Evolutionary conservation across 2,797 vertebrate genomes (phyloP).

Genomic region (Antrozous pallidus): DNA sequence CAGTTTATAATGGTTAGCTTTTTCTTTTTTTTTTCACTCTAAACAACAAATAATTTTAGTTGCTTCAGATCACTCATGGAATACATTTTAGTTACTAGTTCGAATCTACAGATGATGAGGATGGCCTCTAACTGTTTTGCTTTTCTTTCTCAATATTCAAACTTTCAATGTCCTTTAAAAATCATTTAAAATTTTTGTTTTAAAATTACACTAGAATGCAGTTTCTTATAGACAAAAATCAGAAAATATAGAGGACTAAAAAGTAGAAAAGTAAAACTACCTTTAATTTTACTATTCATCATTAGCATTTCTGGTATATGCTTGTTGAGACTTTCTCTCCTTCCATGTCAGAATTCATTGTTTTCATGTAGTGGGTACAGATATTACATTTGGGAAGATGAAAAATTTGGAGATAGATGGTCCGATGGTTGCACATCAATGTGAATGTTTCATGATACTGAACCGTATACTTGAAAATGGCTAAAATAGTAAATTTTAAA

Average conservation of each 20-base stretch:
- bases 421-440: background rate
- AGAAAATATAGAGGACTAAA: background rate
- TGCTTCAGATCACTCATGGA: background rate
- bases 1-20: background rate
- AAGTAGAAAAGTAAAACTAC: background rate
- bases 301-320: background rate
- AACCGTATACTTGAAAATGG: background rate
- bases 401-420: background rate
- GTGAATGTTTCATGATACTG: background rate
- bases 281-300: background rate
- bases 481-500: conserved; percentile 21
- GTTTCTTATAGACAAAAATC: conserved; percentile 14
- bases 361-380: background rate
- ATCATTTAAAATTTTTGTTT: background rate
- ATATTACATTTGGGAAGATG: background rate
- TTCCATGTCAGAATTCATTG: background rate
- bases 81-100: background rate
- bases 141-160: conserved; percentile 11
- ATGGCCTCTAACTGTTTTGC: background rate
- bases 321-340: background rate
- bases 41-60: conserved; percentile 21
- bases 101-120: background rate
- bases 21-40: background rate
- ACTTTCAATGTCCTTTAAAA: background rate
- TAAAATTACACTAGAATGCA: background rate